Percentiles rank a stretch among this genome's conserved stretches.
These are phyloP conservation scores for Heliconius himera DNA, from an alignment of 1,140 invertebrate species.

Conservation along the genomic window DNA sequence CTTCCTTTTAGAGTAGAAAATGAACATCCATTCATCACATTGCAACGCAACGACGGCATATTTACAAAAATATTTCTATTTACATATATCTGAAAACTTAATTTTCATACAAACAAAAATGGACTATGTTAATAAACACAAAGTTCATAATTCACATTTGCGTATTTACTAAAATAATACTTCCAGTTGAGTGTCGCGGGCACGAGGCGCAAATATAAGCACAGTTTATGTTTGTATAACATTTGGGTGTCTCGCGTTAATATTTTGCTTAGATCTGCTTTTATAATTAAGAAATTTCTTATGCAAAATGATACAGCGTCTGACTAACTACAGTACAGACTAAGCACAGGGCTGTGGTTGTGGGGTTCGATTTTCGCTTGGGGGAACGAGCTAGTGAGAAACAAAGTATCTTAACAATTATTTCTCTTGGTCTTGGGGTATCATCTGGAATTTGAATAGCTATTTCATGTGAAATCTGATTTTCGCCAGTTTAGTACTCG, in stretches of 20 bases:
- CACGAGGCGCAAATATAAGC: not conserved
- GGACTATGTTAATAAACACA: not conserved
- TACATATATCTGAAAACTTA: not conserved
- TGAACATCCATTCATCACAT: too few relatives aligned
- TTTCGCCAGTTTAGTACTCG: too few relatives aligned
- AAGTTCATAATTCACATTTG: conserved; percentile 1
- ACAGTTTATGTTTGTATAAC: not conserved
- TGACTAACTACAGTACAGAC: too few relatives aligned
- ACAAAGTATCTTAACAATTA: too few relatives aligned
- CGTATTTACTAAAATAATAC: not conserved
- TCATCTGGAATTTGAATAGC: too few relatives aligned
- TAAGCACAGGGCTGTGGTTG: not conserved
- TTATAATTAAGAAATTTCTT: not conserved
- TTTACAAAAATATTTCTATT: not conserved
- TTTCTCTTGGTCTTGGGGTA: too few relatives aligned
- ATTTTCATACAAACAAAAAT: not conserved
- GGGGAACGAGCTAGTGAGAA: too few relatives aligned
- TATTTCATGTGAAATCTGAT: too few relatives aligned
- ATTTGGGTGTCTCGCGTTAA: not conserved
- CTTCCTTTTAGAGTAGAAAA: too few relatives aligned
- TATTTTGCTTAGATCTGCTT: not conserved
- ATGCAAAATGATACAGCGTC: too few relatives aligned
- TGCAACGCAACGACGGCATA: too few relatives aligned
- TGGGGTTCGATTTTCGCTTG: not conserved
- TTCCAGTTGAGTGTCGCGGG: not conserved